Conservation (phyloP, 1,140 invertebrate genomes). For the Gyrodactylus bullatarudis region DNA sequence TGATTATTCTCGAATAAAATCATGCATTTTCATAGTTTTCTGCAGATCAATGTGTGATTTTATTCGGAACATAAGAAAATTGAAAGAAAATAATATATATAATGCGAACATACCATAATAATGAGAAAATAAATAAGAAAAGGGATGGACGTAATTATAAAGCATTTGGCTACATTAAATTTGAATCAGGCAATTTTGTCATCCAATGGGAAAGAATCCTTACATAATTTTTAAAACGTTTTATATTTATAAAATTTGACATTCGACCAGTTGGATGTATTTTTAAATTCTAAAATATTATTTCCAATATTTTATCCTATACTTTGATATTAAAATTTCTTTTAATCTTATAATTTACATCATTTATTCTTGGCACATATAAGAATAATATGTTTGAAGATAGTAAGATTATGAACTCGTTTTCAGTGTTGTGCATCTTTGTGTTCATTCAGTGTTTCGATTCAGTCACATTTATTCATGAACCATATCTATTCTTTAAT, state of each 20-base stretch:
- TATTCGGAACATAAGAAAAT: neutral
- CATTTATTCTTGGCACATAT: neutral
- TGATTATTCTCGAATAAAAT: neutral
- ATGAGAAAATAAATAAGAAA: neutral
- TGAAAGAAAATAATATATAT: neutral
- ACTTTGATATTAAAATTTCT: neutral
- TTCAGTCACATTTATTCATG: neutral
- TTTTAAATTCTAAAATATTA: neutral
- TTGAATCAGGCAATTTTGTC: neutral
- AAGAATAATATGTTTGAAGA: neutral
- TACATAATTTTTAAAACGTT: neutral
- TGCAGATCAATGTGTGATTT: neutral
- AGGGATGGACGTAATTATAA: no score
- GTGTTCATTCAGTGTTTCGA: neutral
- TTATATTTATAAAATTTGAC: neutral
- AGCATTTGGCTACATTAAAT: neutral
- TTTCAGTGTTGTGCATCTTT: neutral
- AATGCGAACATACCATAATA: neutral
- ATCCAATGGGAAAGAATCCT: neutral
- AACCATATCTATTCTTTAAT: neutral
- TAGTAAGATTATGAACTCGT: neutral
- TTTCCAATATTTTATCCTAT: neutral
- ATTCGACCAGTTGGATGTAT: neutral
- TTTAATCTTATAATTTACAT: neutral
- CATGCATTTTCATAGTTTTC: neutral